These are phyloP conservation scores for Mechanitis messenoides DNA, from an alignment of 2,888 invertebrate species.

Conservation along the genomic window DNA sequence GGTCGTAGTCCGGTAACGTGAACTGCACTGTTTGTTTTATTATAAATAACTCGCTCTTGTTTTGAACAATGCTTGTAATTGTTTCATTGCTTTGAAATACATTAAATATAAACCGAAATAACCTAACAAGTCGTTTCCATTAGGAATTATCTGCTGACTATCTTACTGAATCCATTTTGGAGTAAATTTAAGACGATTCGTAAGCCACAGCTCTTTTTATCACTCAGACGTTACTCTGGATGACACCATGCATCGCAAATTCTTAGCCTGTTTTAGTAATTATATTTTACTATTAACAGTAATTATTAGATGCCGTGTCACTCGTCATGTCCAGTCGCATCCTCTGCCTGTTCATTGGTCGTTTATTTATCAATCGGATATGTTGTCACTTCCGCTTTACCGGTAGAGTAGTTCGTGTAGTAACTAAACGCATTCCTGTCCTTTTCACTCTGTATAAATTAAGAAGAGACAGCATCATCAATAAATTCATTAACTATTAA, in stretches of 20 bases:
- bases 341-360: background rate
- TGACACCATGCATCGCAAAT: constrained; percentile 1
- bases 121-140: no score
- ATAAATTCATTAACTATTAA: no score
- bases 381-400: background rate
- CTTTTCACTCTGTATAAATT: no score
- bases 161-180: no score
- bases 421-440: no score
- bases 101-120: no score
- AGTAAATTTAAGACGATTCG: no score
- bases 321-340: constrained; percentile 12
- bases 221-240: background rate
- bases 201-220: background rate
- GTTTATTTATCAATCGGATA: no score
- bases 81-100: no score
- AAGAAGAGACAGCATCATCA: no score
- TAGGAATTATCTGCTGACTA: no score
- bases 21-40: constrained; percentile 7
- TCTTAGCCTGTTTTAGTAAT: constrained; percentile 9
- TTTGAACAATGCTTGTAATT: constrained; percentile 4
- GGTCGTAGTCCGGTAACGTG: constrained; percentile 22
- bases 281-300: constrained; percentile 15
- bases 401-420: no score
- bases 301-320: constrained; percentile 17
- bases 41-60: constrained; percentile 9